A percentile compares a stretch with the other conserved stretches of the same genome.
phyloP scores from a whole-genome alignment of 1,140 invertebrate genomes.

The Drosophila teissieri region DNA sequence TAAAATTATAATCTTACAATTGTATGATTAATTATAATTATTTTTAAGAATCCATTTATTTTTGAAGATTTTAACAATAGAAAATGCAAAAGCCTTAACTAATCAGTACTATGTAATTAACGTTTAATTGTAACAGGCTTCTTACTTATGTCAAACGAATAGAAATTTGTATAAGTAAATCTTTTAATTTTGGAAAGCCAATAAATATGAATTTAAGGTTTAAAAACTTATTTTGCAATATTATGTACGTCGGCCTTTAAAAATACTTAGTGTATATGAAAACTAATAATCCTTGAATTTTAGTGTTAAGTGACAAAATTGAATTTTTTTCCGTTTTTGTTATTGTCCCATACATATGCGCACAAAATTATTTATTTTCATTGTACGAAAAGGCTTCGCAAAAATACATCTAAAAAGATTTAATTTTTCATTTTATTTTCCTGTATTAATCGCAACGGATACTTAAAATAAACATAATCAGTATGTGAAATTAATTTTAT shows the following conservation, averaged over 20 bases:
- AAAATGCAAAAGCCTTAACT: slow-evolving; percentile 73
- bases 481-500: not conserved
- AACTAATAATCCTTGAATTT: not conserved
- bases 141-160: slow-evolving; percentile 32
- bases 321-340: too few relatives aligned
- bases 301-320: too few relatives aligned
- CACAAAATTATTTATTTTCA: too few relatives aligned
- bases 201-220: not conserved
- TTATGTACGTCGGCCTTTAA: not conserved
- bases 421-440: too few relatives aligned
- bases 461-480: not conserved
- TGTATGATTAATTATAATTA: slow-evolving; percentile 17
- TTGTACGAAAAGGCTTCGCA: too few relatives aligned
- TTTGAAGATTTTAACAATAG: slow-evolving; percentile 60
- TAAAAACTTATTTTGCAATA: not conserved
- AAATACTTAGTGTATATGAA: not conserved
- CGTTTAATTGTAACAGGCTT: slow-evolving; percentile 44
- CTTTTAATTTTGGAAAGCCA: not conserved
- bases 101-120: slow-evolving; percentile 69
- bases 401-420: too few relatives aligned
- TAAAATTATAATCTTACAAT: slow-evolving; percentile 37
- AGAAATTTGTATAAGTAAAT: slow-evolving; percentile 1
- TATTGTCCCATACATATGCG: too few relatives aligned
- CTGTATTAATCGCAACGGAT: too few relatives aligned
- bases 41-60: slow-evolving; percentile 39